Evolutionary conservation across 2,888 invertebrate genomes (phyloP).

Genomic region (Phragmatobia fuliginosa): DNA sequence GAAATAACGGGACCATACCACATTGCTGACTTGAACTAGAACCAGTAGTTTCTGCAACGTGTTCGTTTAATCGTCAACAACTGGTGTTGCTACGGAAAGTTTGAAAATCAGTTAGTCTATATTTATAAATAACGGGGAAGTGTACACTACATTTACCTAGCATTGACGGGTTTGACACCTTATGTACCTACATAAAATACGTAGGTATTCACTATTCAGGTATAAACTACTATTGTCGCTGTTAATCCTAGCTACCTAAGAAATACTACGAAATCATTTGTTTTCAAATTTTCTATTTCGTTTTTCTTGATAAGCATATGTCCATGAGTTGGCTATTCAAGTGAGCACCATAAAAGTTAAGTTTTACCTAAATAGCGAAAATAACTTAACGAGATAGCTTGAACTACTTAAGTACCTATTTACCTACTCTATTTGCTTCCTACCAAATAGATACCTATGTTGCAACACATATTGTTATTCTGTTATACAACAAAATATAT

Average conservation of each 20-base stretch:
- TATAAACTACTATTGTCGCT: background rate
- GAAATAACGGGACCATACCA: conserved; percentile 45
- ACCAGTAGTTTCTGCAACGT: conserved; percentile 32
- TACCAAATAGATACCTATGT: background rate
- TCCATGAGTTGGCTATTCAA: background rate
- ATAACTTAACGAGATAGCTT: background rate
- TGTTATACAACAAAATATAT: background rate
- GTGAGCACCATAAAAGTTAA: background rate
- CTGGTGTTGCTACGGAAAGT: conserved; percentile 17
- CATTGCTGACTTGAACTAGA: conserved; percentile 20
- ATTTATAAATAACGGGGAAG: conserved; percentile 5
- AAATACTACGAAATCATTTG: no score
- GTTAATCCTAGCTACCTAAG: background rate
- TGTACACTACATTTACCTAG: background rate
- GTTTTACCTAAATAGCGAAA: background rate
- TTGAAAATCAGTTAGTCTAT: conserved; percentile 16
- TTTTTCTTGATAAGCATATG: no score
- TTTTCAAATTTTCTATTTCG: background rate
- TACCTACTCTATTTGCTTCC: background rate
- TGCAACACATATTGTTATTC: background rate
- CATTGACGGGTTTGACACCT: background rate
- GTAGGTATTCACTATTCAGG: background rate
- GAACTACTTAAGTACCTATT: background rate
- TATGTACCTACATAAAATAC: background rate
- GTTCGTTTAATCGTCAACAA: conserved; percentile 12